phyloP scores from a whole-genome alignment of 1,140 invertebrate genomes.

The Sitobion miscanthi region DNA sequence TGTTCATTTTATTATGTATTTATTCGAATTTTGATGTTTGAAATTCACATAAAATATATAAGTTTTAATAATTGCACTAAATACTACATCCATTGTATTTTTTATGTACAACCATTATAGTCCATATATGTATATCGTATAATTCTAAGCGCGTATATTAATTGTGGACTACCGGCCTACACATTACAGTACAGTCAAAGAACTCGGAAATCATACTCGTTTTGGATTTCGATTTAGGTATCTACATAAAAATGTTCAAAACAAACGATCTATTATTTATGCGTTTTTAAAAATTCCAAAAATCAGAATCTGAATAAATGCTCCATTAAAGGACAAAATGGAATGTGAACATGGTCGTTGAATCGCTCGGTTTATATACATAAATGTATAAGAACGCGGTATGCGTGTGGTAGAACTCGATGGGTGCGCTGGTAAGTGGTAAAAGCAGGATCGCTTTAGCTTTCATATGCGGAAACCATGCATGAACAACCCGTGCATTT shows the following conservation, averaged over 20 bases:
- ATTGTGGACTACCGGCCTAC: background rate
- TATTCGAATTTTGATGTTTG: background rate
- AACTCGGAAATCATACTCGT: background rate
- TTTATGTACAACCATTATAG: background rate
- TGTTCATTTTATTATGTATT: background rate
- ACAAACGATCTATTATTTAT: background rate
- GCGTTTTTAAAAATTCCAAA: background rate
- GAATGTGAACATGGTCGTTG: background rate
- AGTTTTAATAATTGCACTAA: background rate
- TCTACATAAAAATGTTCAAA: background rate
- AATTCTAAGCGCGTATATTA: background rate
- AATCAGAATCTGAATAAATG: background rate
- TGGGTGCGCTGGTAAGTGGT: background rate
- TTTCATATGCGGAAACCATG: too few relatives aligned
- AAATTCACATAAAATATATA: background rate
- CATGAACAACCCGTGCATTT: background rate
- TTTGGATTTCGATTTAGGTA: background rate
- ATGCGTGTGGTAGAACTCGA: background rate
- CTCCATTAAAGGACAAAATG: background rate
- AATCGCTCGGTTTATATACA: background rate
- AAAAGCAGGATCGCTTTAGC: background rate
- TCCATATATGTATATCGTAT: too few relatives aligned
- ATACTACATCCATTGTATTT: background rate
- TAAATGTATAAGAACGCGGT: background rate
- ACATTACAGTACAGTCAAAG: background rate